Base-by-base conservation (phyloP, 2,113 vertebrate species). In the Perccottus glenii region DNA sequence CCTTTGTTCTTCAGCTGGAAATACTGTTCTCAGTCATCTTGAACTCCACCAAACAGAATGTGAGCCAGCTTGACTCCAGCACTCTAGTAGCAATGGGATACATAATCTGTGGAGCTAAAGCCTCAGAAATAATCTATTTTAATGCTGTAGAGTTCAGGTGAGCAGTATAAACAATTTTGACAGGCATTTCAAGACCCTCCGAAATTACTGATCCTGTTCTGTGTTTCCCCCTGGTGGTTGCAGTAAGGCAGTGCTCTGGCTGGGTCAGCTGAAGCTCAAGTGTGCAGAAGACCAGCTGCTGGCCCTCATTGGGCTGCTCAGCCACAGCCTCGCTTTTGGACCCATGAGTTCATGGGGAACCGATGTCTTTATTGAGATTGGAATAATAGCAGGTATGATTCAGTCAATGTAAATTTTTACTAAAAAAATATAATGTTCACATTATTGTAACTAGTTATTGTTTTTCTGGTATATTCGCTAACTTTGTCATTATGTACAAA, bases 111-210 rank as follows among this genome's bases (percentile, higher is more conserved):
- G 94, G 94, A 19, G 88, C 92, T 12, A 87, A 86, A 45, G 36
- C 48, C 32, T 27, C 83, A 14, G 86, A 91, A 27, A 88, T 94
- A 1, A 74, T 50, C n/a, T 65, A 19, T 7, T 89, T 94, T 14
- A 92, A 92, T 58, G 75, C 91, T 5, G 63, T 91, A 9, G 91
- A 94, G 85, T 93, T 94, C 78, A 92, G 94, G 94, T 94, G 67
- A 81, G 81, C 50, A 38, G 47, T 57, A 42, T 5, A 42, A 32
- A 38, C 15, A 5, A 33, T 12, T 11, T 42, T 7, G 15, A 70
- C 6, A 38, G 6, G 15, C 0, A 1, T 8, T 2, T 46, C 5
- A 35, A 19, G 5, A 5, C 1, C 9, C 49, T 61, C 15, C 45
- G 33, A 14, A 27, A 27, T 27, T 36, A 0, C 59, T 44, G 49